Evolutionary conservation across 35 echinoderm and acorn worm species (phyloP), one percentile per base, ranked within the genome.

Genomic region (Strongylocentrotus purpuratus): DNA sequence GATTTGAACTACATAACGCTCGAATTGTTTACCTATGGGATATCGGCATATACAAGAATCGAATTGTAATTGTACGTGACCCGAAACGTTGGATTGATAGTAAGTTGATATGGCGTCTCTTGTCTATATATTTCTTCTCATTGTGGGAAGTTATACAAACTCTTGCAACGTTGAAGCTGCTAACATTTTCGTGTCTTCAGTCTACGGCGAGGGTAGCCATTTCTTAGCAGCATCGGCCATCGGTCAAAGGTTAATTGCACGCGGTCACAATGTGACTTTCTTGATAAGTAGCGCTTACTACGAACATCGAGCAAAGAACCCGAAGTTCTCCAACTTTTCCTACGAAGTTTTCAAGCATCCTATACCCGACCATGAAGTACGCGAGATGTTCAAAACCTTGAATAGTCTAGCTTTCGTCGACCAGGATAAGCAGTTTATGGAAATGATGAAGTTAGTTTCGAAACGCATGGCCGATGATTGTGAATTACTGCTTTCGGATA

Each of bases 171-270:
- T 55, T 55, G 50, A 55, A 55, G 50, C 50, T 9, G 86, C 86
- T 33, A 87, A 31, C 17, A 33, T 87, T 33, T 87, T 87, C 9
- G 33, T 87, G 28, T 87, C 86, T 32, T 5, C 86, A 9, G 6
- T 87, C n/a, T 87, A 87, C n/a, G 86, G 86, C n/a, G 86, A 87
- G 33, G 86, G 86, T 32, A 87, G 86, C 20, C 86, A 87, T 87
- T 87, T 87, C 86, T 28, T 87, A 0, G 86, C 86, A 35, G 86
- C 86, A 9, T 87, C 86, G 0, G 86, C 86, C 7, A 87, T 87
- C 10, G 86, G 86, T 28, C 86, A 35, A 6, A 87, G 86, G 2
- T 35, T 87, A 31, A 0, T 87, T 35, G 9, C 9, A 31, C 86
- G 25, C 10, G 86, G 86, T 8, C 86, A 87, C 14, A 32, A 87